Conservation (phyloP, 2,888 invertebrate genomes). For the Ophonus ardosiacus region DNA sequence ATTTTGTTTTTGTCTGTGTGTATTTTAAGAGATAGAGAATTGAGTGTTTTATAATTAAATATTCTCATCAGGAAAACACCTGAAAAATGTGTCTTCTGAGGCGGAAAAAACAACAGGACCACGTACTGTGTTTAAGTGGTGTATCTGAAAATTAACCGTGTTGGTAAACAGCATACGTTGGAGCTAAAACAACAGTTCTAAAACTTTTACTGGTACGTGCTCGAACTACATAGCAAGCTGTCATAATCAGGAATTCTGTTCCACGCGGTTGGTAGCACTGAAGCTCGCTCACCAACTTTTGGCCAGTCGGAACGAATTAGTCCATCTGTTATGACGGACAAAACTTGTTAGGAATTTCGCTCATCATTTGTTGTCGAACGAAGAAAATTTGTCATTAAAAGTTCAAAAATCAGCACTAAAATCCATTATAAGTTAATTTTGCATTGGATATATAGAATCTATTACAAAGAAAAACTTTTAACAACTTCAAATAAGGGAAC, state of each 20-base stretch:
- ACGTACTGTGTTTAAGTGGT: constrained; percentile 45
- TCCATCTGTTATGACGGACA: constrained; percentile 46
- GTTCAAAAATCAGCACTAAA: too few relatives aligned
- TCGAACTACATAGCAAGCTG: constrained; percentile 54
- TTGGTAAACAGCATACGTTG: constrained; percentile 47
- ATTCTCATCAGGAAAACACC: background rate
- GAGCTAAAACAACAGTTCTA: constrained; percentile 41
- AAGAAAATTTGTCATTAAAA: too few relatives aligned
- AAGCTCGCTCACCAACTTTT: constrained; percentile 44
- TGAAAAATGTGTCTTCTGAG: constrained; percentile 1
- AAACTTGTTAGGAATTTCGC: background rate
- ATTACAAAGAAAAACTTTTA: too few relatives aligned
- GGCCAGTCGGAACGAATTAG: constrained; percentile 41
- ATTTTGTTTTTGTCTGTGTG: too few relatives aligned
- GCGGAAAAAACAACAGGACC: background rate
- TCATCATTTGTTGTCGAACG: too few relatives aligned
- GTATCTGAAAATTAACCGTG: constrained; percentile 52
- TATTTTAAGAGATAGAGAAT: background rate
- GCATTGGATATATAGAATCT: too few relatives aligned
- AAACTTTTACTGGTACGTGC: constrained; percentile 58
- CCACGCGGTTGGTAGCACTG: constrained; percentile 38
- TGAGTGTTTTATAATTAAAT: background rate
- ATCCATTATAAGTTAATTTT: too few relatives aligned
- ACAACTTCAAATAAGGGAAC: too few relatives aligned
- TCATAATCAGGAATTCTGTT: constrained; percentile 59